phyloP scores from a whole-genome alignment of 2,888 invertebrate species.

The Operophtera brumata region DNA sequence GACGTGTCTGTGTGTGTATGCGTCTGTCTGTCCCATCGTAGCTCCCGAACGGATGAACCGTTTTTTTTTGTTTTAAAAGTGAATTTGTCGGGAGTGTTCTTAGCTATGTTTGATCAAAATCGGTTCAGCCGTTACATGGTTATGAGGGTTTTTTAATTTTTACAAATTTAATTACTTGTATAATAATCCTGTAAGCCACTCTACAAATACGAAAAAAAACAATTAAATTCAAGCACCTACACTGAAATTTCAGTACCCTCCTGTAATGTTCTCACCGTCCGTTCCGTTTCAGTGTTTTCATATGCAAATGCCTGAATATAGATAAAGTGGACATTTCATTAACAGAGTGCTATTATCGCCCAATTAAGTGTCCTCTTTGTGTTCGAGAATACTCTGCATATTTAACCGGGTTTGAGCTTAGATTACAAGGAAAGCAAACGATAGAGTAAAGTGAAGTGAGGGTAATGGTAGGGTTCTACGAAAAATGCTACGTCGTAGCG shows the following conservation, averaged over 20 bases:
- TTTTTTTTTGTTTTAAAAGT: too few species aligned
- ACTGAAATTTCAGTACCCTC: background rate
- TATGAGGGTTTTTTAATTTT: too few species aligned
- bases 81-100: too few species aligned
- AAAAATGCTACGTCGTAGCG: background rate
- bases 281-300: constrained; percentile 13
- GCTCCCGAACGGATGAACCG: too few species aligned
- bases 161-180: too few species aligned
- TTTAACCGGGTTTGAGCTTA: constrained; percentile 7
- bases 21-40: too few species aligned
- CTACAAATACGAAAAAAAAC: background rate
- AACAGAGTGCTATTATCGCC: constrained; percentile 28
- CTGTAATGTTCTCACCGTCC: constrained; percentile 1
- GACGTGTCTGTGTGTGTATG: too few species aligned
- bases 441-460: background rate
- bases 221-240: background rate
- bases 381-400: constrained; percentile 22
- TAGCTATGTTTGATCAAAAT: too few species aligned
- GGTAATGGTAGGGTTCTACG: background rate
- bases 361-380: constrained; percentile 26
- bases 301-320: constrained; percentile 28
- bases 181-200: too few species aligned
- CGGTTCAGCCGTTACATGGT: too few species aligned
- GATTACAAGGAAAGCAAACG: constrained; percentile 10
- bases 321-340: constrained; percentile 33